Base-by-base conservation (phyloP, 2,888 invertebrate species). In the Stramonita haemastoma region DNA sequence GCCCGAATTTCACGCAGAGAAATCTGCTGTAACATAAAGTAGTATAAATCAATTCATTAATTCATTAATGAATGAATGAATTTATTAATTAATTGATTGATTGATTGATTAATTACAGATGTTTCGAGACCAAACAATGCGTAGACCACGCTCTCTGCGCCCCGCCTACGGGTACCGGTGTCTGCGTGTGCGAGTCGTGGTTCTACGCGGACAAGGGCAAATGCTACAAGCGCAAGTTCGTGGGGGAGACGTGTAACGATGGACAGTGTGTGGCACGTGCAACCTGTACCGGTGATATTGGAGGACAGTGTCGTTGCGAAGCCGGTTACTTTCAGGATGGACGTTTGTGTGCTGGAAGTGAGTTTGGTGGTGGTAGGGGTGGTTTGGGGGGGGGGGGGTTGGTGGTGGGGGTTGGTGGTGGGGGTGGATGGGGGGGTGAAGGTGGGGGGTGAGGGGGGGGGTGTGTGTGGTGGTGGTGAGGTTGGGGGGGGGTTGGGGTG, bases 211-310 rank as follows among this genome's bases (percentile, higher is more conserved):
- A 90, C 70, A 34, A 86, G 29, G 90, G 90, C 36, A 90, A 89
- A 57, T 90, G 90, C 56, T 90, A 81, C 87, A 89, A 81, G 57
- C 87, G 86, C 56, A 88, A 88, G 56, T 36, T 83, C 6, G 89
- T 89, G 17, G 90, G 88, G 19, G 89, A 89, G 89, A 87, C 86
- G 29, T 90, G 90, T 57, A 83, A 73, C 66, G 81, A 87, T 15
- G 90, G 89, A 11, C 90, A 91, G 84, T 91, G 90, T 66, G 90
- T 91, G 34, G 57, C 66, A n/a, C 70, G 88, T 29, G 89, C 90
- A 56, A 88, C 88, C 84, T 91, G 90, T 32, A 91, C 90, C 17
- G 89, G 90, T 19, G 88, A 86, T 29, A 36, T 81, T 4, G 90
- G 90, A 22, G 90, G 90, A 6, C 83, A 90, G 73, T 91, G 90